Evolutionary conservation across 2,113 vertebrate genomes (phyloP).

Genomic region (Petrocephalus zakoni): DNA sequence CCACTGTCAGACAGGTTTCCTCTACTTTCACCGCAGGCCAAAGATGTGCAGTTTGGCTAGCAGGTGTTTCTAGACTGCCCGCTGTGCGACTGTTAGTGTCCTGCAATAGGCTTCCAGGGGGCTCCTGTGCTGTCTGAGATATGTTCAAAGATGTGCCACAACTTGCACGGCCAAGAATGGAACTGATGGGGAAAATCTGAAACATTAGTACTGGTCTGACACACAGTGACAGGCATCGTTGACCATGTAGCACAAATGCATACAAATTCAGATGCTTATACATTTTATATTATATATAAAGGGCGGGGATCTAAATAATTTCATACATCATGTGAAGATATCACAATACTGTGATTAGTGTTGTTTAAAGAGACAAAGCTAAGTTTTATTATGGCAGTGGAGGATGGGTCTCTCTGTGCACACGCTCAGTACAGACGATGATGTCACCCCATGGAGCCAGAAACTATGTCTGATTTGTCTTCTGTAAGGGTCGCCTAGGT

Average conservation of each 20-base stretch:
- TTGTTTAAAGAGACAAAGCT: neutral
- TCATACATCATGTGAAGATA: neutral
- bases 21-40: neutral
- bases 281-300: neutral
- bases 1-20: neutral
- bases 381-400: neutral
- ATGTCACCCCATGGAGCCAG: neutral
- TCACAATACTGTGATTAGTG: neutral
- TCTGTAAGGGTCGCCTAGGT: neutral
- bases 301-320: neutral
- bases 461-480: neutral
- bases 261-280: neutral
- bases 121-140: neutral
- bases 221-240: neutral
- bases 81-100: neutral
- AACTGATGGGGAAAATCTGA: neutral
- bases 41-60: neutral
- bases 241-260: neutral
- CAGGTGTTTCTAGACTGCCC: neutral
- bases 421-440: neutral
- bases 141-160: neutral
- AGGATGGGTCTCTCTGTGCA: neutral
- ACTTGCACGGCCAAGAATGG: too few species aligned
- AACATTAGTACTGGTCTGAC: neutral
- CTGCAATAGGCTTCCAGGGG: neutral